Evolutionary conservation across 53 echinoderm and acorn worm genomes (phyloP).

Genomic region (Stichopus horrens): DNA sequence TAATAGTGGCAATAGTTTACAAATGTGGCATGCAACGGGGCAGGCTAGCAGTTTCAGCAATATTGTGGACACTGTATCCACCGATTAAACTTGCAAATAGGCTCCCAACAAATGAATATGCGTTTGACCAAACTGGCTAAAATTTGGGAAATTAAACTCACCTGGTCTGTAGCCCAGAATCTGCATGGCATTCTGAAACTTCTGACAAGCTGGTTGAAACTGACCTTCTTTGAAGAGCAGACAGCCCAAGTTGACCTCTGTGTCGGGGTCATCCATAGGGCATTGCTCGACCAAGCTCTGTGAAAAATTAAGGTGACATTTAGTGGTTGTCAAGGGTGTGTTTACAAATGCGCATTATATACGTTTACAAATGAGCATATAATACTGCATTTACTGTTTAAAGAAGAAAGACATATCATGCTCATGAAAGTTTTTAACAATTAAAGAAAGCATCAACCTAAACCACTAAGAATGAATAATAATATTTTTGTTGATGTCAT

Average conservation of each 20-base stretch:
- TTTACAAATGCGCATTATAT: too few relatives aligned
- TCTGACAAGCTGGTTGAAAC: constrained; percentile 86
- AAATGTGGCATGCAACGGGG: neutral
- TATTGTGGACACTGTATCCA: neutral
- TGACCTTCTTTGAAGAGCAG: constrained; percentile 91
- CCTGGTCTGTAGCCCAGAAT: constrained; percentile 94
- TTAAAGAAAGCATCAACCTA: too few relatives aligned
- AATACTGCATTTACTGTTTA: too few relatives aligned
- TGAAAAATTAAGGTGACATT: neutral
- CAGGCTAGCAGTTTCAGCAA: neutral
- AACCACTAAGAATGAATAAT: too few relatives aligned
- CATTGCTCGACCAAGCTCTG: constrained; percentile 98
- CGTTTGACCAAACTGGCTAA: too few relatives aligned
- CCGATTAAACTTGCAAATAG: too few relatives aligned
- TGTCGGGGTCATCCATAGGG: constrained; percentile 85
- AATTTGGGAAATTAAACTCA: neutral
- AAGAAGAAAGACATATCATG: too few relatives aligned
- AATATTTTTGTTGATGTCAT: too few relatives aligned
- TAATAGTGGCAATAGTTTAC: neutral
- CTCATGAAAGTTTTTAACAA: too few relatives aligned
- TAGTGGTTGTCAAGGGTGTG: too few relatives aligned
- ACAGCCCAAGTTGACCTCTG: constrained; percentile 97
- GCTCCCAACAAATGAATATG: too few relatives aligned
- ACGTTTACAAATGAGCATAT: too few relatives aligned
- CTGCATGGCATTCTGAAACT: constrained; percentile 92